Percentiles rank a stretch among this genome's conserved stretches.
Evolutionary conservation across 2,888 invertebrate species (phyloP).

Genomic region (Apodemia duryi): DNA sequence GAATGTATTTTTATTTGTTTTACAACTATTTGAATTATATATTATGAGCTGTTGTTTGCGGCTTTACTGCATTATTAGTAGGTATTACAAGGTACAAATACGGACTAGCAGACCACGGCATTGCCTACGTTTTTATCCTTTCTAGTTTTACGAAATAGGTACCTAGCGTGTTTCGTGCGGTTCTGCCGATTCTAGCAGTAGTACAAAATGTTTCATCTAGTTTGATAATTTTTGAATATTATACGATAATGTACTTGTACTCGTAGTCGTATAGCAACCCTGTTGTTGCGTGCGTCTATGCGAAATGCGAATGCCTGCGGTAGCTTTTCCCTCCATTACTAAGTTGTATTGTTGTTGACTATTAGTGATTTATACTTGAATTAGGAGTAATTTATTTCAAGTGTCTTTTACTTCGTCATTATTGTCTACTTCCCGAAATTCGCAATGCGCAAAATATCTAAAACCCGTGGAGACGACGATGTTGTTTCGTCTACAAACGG

Average conservation of each 20-base stretch:
- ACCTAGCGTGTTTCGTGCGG: no score
- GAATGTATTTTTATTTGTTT: neutral
- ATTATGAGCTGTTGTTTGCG: no score
- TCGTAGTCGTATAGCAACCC: no score
- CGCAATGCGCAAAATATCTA: constrained; percentile 67
- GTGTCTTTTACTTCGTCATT: constrained; percentile 24
- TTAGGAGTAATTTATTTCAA: neutral
- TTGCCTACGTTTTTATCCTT: no score
- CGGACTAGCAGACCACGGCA: no score
- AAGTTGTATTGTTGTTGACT: constrained; percentile 18
- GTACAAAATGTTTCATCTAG: no score
- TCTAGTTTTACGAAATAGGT: no score
- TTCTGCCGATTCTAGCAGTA: no score
- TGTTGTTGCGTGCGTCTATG: constrained; percentile 11
- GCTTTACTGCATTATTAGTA: no score
- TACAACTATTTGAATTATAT: neutral
- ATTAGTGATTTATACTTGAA: neutral
- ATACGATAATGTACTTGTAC: no score
- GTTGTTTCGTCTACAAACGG: constrained; percentile 69
- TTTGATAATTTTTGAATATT: no score
- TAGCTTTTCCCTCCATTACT: constrained; percentile 34
- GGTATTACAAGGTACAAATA: no score
- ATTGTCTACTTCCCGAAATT: constrained; percentile 42
- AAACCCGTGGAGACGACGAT: constrained; percentile 66
- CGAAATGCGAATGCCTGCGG: constrained; percentile 17